A percentile compares a stretch with the other conserved stretches of the same genome.
These are phyloP conservation scores for Caenorhabditis angaria DNA, from an alignment of 2,888 invertebrate genomes.

Conservation along the genomic window DNA sequence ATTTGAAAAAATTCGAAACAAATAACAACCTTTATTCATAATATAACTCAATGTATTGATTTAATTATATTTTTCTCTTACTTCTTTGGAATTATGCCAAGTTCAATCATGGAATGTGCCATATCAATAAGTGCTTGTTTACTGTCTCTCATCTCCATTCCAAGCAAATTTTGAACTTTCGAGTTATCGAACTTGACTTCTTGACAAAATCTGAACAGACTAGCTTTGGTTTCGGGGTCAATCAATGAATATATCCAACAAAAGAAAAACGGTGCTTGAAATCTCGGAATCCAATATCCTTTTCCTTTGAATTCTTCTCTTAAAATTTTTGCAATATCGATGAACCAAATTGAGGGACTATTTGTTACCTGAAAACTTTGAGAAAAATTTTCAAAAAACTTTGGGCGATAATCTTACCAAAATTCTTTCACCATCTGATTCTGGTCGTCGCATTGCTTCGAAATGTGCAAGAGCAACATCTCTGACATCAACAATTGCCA, in stretches of 20 bases:
- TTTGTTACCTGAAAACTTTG: conserved; percentile 43
- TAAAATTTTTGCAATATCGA: conserved; percentile 74
- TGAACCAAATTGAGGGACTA: conserved; percentile 73
- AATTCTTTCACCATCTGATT: conserved; percentile 75
- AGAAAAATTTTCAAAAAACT: neutral
- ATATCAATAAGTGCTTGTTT: conserved; percentile 75
- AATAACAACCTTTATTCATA: neutral
- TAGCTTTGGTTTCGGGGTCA: conserved; percentile 74
- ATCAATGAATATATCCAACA: conserved; percentile 73
- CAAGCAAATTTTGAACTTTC: conserved; percentile 72
- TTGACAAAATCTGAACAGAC: conserved; percentile 70
- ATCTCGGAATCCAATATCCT: conserved; percentile 74
- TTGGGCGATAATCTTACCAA: conserved; percentile 33
- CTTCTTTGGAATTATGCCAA: conserved; percentile 72
- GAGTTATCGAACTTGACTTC: conserved; percentile 72
- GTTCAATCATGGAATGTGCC: conserved; percentile 75
- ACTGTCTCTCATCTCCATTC: conserved; percentile 73
- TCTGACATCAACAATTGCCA: conserved; percentile 75
- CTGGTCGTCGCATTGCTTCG: conserved; percentile 74
- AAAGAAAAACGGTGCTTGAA: conserved; percentile 73
- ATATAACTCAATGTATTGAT: neutral
- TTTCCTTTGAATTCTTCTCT: conserved; percentile 75
- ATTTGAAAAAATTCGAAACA: neutral
- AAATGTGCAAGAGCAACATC: conserved; percentile 76
- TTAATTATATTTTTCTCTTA: conserved; percentile 10